A percentile compares a stretch with the other conserved stretches of the same genome.
These are phyloP conservation scores for Penaeus chinensis DNA, from an alignment of 1,140 invertebrate species.

Conservation along the genomic window DNA sequence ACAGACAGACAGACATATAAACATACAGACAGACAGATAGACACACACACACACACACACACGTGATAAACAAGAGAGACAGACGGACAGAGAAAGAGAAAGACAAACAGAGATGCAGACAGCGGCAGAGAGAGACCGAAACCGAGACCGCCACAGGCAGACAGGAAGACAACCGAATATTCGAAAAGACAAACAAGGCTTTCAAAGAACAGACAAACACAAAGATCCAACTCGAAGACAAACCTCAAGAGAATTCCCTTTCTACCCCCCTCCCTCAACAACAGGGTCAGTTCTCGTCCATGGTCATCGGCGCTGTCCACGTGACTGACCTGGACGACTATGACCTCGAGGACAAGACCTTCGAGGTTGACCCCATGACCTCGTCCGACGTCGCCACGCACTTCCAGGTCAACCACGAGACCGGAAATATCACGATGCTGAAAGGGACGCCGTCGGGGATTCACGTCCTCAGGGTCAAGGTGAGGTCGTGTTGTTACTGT, in stretches of 20 bases:
- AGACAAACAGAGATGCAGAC: no score
- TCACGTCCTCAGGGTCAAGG: constrained; percentile 86
- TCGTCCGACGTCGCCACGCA: constrained; percentile 69
- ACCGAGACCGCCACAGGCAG: no score
- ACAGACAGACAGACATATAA: no score
- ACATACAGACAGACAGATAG: no score
- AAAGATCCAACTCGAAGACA: not conserved
- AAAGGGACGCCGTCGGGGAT: constrained; percentile 87
- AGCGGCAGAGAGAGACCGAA: no score
- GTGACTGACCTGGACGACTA: constrained; percentile 97
- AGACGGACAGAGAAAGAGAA: no score
- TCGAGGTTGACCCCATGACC: constrained; percentile 83
- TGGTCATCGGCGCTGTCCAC: constrained; percentile 93
- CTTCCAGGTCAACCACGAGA: constrained; percentile 88
- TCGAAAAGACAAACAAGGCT: no score
- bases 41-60: no score
- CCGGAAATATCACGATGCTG: constrained; percentile 94
- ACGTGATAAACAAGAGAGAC: no score
- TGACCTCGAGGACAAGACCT: constrained; percentile 97
- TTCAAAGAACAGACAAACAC: no score
- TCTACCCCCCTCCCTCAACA: not conserved
- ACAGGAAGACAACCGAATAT: no score
- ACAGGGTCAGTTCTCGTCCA: constrained; percentile 88
- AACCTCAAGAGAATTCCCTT: not conserved
- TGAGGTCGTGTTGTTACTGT: constrained; percentile 72